Evolutionary conservation across 1,140 invertebrate species (phyloP).

Genomic region (Lasioglossum baleicum): DNA sequence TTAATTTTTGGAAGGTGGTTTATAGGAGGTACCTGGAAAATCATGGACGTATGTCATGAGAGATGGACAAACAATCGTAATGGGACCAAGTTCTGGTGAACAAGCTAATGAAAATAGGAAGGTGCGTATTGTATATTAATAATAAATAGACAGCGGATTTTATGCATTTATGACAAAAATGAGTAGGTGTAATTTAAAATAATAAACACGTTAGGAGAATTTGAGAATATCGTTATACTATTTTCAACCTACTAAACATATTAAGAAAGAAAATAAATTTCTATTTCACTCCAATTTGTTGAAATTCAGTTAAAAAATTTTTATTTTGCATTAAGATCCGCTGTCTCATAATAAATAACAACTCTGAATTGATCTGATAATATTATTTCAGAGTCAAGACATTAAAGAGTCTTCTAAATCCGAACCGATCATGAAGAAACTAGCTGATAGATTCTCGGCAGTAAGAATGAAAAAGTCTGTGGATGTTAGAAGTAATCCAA

Average conservation of each 20-base stretch:
- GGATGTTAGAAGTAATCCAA: conserved; percentile 73
- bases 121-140: conserved; percentile 26
- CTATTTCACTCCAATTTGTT: too few relatives aligned
- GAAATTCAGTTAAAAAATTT: too few relatives aligned
- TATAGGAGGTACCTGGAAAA: conserved; percentile 66
- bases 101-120: conserved; percentile 62
- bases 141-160: neutral
- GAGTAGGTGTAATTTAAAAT: too few relatives aligned
- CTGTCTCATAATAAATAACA: too few relatives aligned
- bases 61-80: conserved; percentile 79
- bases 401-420: conserved; percentile 61
- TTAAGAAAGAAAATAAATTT: too few relatives aligned
- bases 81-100: conserved; percentile 65
- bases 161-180: too few relatives aligned
- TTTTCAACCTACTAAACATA: too few relatives aligned
- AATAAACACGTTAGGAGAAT: too few relatives aligned
- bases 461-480: conserved; percentile 73
- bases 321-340: too few relatives aligned
- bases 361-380: conserved; percentile 2
- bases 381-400: conserved; percentile 12
- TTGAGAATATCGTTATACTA: too few relatives aligned
- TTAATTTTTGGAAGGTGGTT: conserved; percentile 68
- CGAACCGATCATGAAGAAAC: conserved; percentile 78
- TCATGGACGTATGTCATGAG: conserved; percentile 81
- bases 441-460: conserved; percentile 75